Percentiles rank a stretch among this genome's conserved stretches.
Evolutionary conservation across 2,888 invertebrate genomes (phyloP).

Genomic region (Suillia variegata): DNA sequence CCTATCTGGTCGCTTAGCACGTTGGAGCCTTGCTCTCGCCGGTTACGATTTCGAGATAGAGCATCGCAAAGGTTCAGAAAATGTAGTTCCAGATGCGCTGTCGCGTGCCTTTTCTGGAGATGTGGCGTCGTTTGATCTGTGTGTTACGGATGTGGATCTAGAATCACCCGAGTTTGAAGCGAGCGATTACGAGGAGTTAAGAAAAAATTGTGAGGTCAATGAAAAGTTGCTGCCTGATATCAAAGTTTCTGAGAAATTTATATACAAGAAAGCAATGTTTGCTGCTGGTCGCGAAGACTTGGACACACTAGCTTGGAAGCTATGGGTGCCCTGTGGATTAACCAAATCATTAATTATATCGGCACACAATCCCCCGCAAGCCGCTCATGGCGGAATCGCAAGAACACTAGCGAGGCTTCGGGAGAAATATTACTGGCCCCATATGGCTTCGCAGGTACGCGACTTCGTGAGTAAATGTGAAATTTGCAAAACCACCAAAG

Average conservation of each 20-base stretch:
- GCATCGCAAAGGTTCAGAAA: too few relatives aligned
- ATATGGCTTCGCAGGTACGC: not conserved
- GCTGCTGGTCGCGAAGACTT: too few relatives aligned
- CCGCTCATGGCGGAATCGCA: conserved; percentile 9
- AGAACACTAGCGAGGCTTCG: conserved; percentile 7
- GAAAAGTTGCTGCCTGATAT: too few relatives aligned
- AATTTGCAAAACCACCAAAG: conserved; percentile 9
- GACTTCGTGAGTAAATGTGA: conserved; percentile 4
- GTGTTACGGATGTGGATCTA: not conserved
- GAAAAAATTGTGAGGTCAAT: not conserved
- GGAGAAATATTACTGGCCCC: conserved; percentile 10
- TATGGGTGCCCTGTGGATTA: not conserved
- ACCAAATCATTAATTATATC: not conserved
- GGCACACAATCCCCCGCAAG: conserved; percentile 9
- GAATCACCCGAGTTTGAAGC: not conserved
- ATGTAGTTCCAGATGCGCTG: too few relatives aligned
- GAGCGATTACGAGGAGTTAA: not conserved
- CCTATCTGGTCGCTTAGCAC: too few relatives aligned
- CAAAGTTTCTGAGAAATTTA: too few relatives aligned
- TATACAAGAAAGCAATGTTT: too few relatives aligned
- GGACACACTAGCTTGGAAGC: too few relatives aligned
- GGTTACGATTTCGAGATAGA: too few relatives aligned
- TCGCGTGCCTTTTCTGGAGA: not conserved
- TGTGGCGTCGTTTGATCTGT: not conserved
- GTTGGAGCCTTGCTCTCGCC: too few relatives aligned